Percentiles rank a stretch among this genome's conserved stretches.
Evolutionary conservation across 2,113 vertebrate species (phyloP).

Genomic region (Platichthys stellatus): DNA sequence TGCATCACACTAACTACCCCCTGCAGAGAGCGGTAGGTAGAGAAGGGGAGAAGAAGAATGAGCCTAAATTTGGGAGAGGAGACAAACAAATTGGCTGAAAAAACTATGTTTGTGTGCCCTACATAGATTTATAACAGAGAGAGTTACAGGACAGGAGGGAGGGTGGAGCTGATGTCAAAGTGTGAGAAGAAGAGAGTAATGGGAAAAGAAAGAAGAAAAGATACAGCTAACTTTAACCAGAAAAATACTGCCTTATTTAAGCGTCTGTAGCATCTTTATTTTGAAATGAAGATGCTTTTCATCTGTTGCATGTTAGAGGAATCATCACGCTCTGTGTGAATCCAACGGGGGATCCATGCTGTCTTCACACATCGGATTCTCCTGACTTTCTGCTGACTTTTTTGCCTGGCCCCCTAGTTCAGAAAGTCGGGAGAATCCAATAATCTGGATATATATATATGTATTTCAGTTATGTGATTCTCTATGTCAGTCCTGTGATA

Average conservation of each 20-base stretch:
- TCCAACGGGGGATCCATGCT: too few relatives aligned
- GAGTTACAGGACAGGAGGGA: not conserved
- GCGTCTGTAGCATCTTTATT: not conserved
- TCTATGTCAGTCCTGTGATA: too few relatives aligned
- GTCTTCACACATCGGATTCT: too few relatives aligned
- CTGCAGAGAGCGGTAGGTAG: constrained; percentile 37
- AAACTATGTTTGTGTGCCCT: constrained; percentile 32
- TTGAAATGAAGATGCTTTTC: not conserved
- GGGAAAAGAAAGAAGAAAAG: not conserved
- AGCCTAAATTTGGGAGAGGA: constrained; percentile 31
- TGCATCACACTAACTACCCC: constrained; percentile 51
- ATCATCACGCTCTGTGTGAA: too few relatives aligned
- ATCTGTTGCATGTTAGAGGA: too few relatives aligned
- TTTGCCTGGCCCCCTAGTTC: too few relatives aligned
- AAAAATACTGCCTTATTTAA: not conserved
- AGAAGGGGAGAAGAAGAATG: constrained; percentile 7
- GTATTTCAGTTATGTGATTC: too few relatives aligned
- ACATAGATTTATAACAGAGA: constrained; percentile 17
- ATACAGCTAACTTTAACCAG: not conserved
- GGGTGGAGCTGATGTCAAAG: not conserved
- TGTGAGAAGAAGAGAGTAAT: not conserved
- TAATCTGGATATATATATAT: too few relatives aligned
- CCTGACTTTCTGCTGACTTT: too few relatives aligned
- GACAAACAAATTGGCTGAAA: constrained; percentile 33
- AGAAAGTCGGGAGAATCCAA: too few relatives aligned